phyloP scores from a whole-genome alignment of 2,888 invertebrate genomes.

The Ophion costatus region DNA sequence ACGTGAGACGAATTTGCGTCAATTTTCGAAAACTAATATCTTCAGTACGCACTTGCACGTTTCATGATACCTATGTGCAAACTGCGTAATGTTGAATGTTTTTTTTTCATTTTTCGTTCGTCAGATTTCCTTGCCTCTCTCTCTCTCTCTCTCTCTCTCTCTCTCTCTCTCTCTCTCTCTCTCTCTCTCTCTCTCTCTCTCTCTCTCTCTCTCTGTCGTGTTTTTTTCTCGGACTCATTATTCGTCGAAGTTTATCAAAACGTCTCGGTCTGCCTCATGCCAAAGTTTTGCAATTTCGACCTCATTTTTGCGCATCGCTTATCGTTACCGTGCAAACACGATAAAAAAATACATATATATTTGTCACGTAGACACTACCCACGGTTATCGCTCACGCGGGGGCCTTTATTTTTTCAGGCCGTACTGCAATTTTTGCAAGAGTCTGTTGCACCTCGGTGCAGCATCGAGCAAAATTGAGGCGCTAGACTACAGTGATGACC shows the following conservation, averaged over 20 bases:
- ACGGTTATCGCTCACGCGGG: constrained; percentile 75
- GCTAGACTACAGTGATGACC: too few species aligned
- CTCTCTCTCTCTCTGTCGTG: constrained; percentile 2
- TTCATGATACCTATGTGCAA: too few species aligned
- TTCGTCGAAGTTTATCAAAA: constrained; percentile 62
- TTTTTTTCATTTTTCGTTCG: constrained; percentile 3
- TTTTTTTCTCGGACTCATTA: constrained; percentile 45
- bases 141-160: too few species aligned
- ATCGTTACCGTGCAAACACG: constrained; percentile 80
- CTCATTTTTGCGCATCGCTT: constrained; percentile 82
- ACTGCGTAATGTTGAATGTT: constrained; percentile 41
- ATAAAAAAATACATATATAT: constrained; percentile 67
- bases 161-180: constrained; percentile 18
- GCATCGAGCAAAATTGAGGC: constrained; percentile 52
- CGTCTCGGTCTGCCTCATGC: constrained; percentile 56
- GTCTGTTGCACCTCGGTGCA: constrained; percentile 73
- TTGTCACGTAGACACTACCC: constrained; percentile 67
- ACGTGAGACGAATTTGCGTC: too few species aligned
- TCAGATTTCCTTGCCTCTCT: constrained; percentile 11
- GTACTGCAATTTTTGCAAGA: constrained; percentile 81
- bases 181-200: constrained; percentile 4
- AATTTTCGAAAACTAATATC: too few species aligned
- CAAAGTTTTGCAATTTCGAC: constrained; percentile 82
- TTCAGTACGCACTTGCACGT: too few species aligned
- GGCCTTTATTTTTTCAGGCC: constrained; percentile 82